Base-by-base conservation (phyloP, 1,140 invertebrate species). In the Aphis gossypii region DNA sequence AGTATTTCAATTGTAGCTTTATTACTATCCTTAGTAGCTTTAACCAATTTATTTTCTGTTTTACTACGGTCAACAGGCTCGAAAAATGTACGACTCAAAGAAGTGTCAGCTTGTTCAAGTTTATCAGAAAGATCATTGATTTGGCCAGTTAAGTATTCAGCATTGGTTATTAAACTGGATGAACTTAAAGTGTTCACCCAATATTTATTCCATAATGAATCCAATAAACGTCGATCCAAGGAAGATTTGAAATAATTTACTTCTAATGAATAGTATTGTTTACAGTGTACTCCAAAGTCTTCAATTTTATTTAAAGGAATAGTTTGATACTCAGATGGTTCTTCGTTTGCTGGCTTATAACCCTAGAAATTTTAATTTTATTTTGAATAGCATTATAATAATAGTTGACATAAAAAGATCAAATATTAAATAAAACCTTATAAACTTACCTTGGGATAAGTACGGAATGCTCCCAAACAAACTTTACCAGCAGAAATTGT, bases 401-500 rank as follows among this genome's bases (percentile, higher is more conserved):
- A 48, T 46, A 35, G n/a, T 44, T 46, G 54, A 88, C 9, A 48
- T 41, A 51, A n/a, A 38, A 76, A 87, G 20, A 83, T 92, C 20
- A 44, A 60, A 41, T 25, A 90, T 68, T 68, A 87, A 54, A 91
- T 94, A 88, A n/a, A 51, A 51, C 14, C 11, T 93, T 60, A 86
- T 89, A 41, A 41, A 94, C 88, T 94, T 96, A 98, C 98, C 96
- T 99, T 99, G 14, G 99, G 99, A 95, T 99, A 99, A 60, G 99
- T 99, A 95, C 99, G 97, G 95, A 99, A 99, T 93, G 99, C 99
- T 93, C 99, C 99, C 23, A 99, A 96, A 95, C 99, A 99, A 6
- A 99, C 99, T 97, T 99, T 99, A n/a, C 99, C 99, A 93, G 99
- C 98, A 38, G 99, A 99, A 93, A 99, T 99, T 18, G 99, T 99